A percentile compares a stretch with the other conserved stretches of the same genome.
phyloP scores from a whole-genome alignment of 2,113 vertebrate species.

The Archilochus colubris region DNA sequence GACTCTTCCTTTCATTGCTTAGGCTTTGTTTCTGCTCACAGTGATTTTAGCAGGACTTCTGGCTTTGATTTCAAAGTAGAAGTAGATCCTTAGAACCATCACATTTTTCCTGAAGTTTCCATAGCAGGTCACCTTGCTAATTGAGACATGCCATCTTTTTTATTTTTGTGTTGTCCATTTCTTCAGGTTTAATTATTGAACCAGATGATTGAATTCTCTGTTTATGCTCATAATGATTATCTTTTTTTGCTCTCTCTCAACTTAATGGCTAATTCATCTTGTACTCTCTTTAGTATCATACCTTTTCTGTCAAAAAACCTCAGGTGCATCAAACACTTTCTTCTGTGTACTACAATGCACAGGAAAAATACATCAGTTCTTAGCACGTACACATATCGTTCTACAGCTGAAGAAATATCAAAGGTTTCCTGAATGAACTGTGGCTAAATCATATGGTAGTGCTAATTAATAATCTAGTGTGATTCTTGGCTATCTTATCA shows the following conservation, averaged over 20 bases:
- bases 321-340: not conserved
- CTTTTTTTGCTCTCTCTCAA: not conserved
- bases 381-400: fast-evolving
- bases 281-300: not conserved
- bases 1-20: constrained; percentile 15
- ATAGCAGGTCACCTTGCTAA: not conserved
- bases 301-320: not conserved
- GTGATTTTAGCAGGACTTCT: constrained; percentile 25
- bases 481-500: not conserved
- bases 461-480: not conserved
- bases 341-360: not conserved
- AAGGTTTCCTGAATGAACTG: not conserved
- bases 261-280: not conserved
- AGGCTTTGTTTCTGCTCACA: not conserved
- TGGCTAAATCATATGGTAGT: not conserved
- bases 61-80: constrained; percentile 25
- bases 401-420: not conserved
- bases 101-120: not conserved
- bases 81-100: not conserved
- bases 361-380: not conserved
- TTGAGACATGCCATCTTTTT: not conserved
- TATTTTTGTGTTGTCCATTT: not conserved
- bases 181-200: not conserved
- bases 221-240: not conserved
- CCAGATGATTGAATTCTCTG: not conserved